phyloP scores from a whole-genome alignment of 1,140 invertebrate genomes.

The Drosophila insularis region DNA sequence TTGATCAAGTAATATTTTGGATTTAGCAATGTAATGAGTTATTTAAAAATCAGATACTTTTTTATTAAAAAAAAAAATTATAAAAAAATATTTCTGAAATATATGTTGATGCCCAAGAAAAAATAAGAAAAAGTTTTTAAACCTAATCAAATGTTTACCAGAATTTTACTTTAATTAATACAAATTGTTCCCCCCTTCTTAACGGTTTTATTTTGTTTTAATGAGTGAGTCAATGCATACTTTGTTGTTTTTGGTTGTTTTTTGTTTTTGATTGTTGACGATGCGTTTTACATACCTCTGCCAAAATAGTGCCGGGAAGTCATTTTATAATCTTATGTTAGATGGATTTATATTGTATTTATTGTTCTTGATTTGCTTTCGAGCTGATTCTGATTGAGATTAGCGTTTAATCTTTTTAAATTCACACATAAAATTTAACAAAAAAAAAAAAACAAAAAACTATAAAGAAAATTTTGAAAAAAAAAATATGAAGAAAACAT shows the following conservation, averaged over 20 bases:
- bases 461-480: constrained; percentile 22
- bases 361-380: constrained; percentile 35
- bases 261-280: constrained; percentile 36
- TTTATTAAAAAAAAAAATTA: too few relatives aligned
- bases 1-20: too few relatives aligned
- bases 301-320: constrained; percentile 83
- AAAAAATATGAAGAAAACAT: neutral
- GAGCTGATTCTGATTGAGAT: constrained; percentile 29
- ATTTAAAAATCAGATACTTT: too few relatives aligned
- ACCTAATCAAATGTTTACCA: too few relatives aligned
- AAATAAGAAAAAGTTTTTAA: too few relatives aligned
- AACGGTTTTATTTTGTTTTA: too few relatives aligned
- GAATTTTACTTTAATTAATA: too few relatives aligned
- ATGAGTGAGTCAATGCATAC: neutral
- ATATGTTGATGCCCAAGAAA: too few relatives aligned
- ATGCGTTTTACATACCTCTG: constrained; percentile 82
- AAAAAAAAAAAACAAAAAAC: constrained; percentile 37
- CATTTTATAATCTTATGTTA: constrained; percentile 77
- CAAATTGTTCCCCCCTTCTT: too few relatives aligned
- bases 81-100: too few relatives aligned
- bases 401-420: constrained; percentile 32
- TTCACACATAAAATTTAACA: constrained; percentile 38
- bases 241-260: neutral
- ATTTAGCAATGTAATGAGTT: too few relatives aligned
- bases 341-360: constrained; percentile 48